Evolutionary conservation across 2,888 invertebrate species (phyloP).

Genomic region (Oscheius sp.): DNA sequence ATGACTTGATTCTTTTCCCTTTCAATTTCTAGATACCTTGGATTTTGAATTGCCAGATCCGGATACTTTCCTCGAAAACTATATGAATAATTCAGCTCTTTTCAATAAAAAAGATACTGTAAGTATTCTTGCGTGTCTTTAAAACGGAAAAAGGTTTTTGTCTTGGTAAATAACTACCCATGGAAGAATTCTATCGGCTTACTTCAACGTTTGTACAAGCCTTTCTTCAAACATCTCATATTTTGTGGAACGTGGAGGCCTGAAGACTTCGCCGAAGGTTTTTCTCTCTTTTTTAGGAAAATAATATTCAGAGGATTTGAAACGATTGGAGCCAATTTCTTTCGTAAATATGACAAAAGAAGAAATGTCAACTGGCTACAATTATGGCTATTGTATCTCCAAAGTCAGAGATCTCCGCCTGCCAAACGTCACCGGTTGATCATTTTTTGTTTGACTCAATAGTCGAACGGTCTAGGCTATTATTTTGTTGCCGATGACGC

Average conservation of each 20-base stretch:
- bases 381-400: neutral
- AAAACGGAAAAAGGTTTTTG: neutral
- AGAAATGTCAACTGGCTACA: neutral
- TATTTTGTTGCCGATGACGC: conserved; percentile 15
- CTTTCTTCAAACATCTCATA: neutral
- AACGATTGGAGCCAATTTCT: neutral
- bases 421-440: neutral
- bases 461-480: neutral
- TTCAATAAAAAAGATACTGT: too few species aligned
- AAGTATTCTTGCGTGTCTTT: too few species aligned
- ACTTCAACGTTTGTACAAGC: conserved; percentile 4
- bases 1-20: too few species aligned
- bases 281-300: too few species aligned
- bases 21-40: too few species aligned
- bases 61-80: too few species aligned
- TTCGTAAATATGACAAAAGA: neutral
- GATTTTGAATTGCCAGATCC: too few species aligned
- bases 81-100: neutral
- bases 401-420: neutral
- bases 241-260: conserved; percentile 8
- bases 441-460: neutral
- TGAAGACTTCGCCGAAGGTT: neutral
- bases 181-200: neutral
- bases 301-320: too few species aligned
- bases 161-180: neutral